phyloP scores from a whole-genome alignment of 2,888 invertebrate species.

The Polydrusus cervinus region DNA sequence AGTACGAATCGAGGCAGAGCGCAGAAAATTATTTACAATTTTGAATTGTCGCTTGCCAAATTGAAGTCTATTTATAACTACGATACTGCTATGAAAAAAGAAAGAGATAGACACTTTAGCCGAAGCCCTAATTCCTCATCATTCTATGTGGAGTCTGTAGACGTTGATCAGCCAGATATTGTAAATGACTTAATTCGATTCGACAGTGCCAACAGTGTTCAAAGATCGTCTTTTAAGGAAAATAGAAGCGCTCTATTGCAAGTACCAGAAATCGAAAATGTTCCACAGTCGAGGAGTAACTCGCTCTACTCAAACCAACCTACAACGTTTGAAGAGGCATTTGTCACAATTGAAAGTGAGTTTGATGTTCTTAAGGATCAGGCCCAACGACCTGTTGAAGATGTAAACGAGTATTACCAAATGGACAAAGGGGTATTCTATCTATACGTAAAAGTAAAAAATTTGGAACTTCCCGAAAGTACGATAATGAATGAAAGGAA shows the following conservation, averaged over 20 bases:
- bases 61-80: conserved; percentile 45
- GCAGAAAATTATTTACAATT: conserved; percentile 42
- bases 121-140: background rate
- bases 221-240: background rate
- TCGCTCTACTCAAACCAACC: conserved; percentile 11
- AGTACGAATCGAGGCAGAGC: conserved; percentile 28
- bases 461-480: conserved; percentile 15
- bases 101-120: conserved; percentile 4
- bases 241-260: background rate
- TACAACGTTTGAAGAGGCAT: conserved; percentile 15
- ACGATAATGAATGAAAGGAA: conserved; percentile 25
- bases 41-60: conserved; percentile 50
- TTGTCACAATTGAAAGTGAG: conserved; percentile 30
- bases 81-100: conserved; percentile 25
- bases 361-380: conserved; percentile 39
- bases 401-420: conserved; percentile 41
- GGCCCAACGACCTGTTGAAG: conserved; percentile 20
- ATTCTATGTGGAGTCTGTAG: conserved; percentile 13
- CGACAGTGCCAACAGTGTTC: background rate
- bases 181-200: conserved; percentile 38
- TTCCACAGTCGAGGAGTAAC: conserved; percentile 3
- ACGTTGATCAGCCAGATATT: conserved; percentile 30
- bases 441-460: conserved; percentile 37
- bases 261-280: background rate
- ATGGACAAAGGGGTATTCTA: conserved; percentile 49